Percentiles rank a stretch among this genome's conserved stretches.
These are phyloP conservation scores for Chironex yamaguchii DNA, from an alignment of 30 jellyfish, hydroid and myxozoan genomes.

Conservation along the genomic window DNA sequence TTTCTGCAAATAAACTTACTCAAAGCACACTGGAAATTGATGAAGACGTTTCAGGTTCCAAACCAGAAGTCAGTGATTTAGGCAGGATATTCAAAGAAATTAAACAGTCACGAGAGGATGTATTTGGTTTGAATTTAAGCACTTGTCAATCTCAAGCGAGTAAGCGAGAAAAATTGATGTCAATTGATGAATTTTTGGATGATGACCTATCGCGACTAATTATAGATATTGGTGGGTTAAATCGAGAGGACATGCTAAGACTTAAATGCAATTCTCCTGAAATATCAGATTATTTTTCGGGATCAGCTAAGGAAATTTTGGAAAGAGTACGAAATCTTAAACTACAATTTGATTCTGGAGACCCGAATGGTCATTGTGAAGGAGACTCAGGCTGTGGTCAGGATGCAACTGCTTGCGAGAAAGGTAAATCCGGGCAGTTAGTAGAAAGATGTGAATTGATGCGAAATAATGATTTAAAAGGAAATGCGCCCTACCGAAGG, in stretches of 20 bases:
- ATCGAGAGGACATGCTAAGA: neutral
- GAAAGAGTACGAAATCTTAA: constrained; percentile 64
- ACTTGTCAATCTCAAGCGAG: too few species aligned
- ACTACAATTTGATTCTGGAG: constrained; percentile 13
- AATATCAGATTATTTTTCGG: constrained; percentile 15
- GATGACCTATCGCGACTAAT: neutral
- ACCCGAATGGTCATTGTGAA: neutral
- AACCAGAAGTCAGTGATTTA: too few species aligned
- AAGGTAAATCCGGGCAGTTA: neutral
- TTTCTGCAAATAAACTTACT: too few species aligned
- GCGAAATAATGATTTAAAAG: neutral
- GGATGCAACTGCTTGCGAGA: neutral
- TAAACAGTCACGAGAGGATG: too few species aligned
- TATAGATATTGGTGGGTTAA: neutral
- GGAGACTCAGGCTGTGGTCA: too few species aligned
- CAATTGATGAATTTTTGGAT: neutral
- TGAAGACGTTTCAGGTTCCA: too few species aligned
- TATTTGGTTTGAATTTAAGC: too few species aligned
- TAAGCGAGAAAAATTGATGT: too few species aligned
- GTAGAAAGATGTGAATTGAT: neutral
- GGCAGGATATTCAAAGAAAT: too few species aligned
- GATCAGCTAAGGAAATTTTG: constrained; percentile 72
- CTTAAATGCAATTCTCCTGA: neutral
- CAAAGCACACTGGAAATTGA: too few species aligned
- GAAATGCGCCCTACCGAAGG: neutral